Conservation (phyloP, 2,888 invertebrate genomes). For the Colostygia pectinataria region DNA sequence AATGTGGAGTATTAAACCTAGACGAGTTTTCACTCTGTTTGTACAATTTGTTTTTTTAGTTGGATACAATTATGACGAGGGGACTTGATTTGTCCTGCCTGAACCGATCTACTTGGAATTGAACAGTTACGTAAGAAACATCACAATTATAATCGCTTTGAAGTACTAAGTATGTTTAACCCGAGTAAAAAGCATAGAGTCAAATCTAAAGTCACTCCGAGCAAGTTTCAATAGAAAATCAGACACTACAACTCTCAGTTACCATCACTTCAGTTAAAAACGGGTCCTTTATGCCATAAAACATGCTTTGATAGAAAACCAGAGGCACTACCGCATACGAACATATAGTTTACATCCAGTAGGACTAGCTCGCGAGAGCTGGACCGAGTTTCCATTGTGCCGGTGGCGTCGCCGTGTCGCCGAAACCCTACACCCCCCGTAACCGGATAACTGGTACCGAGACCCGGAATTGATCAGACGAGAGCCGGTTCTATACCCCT, state of each 20-base stretch:
- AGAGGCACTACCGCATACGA: slow-evolving; percentile 15
- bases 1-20: slow-evolving; percentile 21
- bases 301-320: slow-evolving; percentile 11
- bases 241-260: slow-evolving; percentile 5
- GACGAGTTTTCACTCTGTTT: slow-evolving; percentile 21
- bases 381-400: slow-evolving; percentile 53
- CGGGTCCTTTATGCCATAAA: slow-evolving; percentile 18
- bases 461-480: slow-evolving; percentile 56
- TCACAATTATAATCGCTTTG: too few species aligned
- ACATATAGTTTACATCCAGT: slow-evolving; percentile 58
- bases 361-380: slow-evolving; percentile 46
- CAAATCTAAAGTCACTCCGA: too few species aligned
- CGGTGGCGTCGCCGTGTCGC: slow-evolving; percentile 47
- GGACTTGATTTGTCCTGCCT: slow-evolving; percentile 14
- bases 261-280: slow-evolving; percentile 1
- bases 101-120: slow-evolving; percentile 4
- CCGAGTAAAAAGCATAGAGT: too few species aligned
- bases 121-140: slow-evolving; percentile 7
- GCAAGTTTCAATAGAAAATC: slow-evolving; percentile 8
- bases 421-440: slow-evolving; percentile 65
- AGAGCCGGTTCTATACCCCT: slow-evolving; percentile 45
- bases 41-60: slow-evolving; percentile 16
- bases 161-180: too few species aligned
- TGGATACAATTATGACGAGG: slow-evolving; percentile 10
- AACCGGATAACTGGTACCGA: slow-evolving; percentile 54